Conservation (phyloP, 2,113 vertebrate genomes). For the Philantomba maxwellii region DNA sequence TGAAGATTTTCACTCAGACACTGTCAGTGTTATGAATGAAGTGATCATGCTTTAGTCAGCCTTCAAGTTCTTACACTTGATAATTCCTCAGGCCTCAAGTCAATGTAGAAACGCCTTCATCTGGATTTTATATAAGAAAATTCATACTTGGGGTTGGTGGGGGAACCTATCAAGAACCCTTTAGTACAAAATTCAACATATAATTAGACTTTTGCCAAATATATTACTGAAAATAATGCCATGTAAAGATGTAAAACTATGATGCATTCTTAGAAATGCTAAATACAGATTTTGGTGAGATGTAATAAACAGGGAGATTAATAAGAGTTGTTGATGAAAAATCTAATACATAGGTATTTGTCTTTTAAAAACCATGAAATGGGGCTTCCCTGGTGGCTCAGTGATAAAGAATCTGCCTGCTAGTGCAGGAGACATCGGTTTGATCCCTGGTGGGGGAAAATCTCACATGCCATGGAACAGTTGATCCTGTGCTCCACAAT, state of each 20-base stretch:
- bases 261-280: not conserved
- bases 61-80: not conserved
- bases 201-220: not conserved
- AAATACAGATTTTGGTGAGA: not conserved
- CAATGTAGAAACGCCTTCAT: not conserved
- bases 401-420: not conserved
- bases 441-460: not conserved
- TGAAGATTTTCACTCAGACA: not conserved
- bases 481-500: not conserved
- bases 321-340: not conserved
- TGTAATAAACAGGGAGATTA: not conserved
- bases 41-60: not conserved
- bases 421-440: not conserved
- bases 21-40: not conserved
- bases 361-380: not conserved
- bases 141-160: fast-evolving
- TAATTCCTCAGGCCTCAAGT: not conserved
- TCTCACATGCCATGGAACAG: not conserved
- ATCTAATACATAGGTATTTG: not conserved
- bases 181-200: not conserved
- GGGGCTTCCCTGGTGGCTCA: not conserved
- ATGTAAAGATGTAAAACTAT: not conserved
- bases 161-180: not conserved
- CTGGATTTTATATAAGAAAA: not conserved
- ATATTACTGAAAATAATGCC: not conserved